Conservation (phyloP, 2,797 vertebrate species). For the Hippopotamyrus pictus region DNA sequence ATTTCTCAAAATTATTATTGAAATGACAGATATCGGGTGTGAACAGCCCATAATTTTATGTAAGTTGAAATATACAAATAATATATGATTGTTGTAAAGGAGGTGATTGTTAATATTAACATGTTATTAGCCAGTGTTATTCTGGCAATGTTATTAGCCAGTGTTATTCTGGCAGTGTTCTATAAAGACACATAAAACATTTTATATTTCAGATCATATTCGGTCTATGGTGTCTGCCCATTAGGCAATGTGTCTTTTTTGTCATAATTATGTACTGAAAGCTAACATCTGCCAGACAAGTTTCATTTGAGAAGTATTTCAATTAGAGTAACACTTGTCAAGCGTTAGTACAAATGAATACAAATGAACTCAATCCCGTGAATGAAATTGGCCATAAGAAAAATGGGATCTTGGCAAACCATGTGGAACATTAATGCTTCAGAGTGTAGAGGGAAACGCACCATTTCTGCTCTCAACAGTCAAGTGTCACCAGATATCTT, state of each 20-base stretch:
- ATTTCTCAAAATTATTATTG: background rate
- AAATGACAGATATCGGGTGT: background rate
- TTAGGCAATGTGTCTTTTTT: background rate
- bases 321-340: slow-evolving; percentile 9
- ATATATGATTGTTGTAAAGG: background rate
- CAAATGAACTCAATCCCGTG: slow-evolving; percentile 5
- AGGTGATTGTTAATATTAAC: background rate
- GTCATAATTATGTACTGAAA: background rate
- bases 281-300: slow-evolving; percentile 5
- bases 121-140: background rate
- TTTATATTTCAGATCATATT: background rate
- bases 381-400: background rate
- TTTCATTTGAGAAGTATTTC: slow-evolving; percentile 1
- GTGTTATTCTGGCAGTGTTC: background rate
- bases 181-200: background rate
- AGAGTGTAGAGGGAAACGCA: background rate
- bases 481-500: background rate
- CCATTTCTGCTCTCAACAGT: background rate
- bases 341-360: slow-evolving; percentile 6
- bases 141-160: background rate
- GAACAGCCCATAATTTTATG: background rate
- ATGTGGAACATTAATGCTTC: background rate
- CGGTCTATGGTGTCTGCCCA: background rate
- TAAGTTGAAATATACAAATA: background rate
- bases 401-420: background rate